Conservation (phyloP, 2,888 invertebrate genomes). For the Drosophila setosimentum region DNA sequence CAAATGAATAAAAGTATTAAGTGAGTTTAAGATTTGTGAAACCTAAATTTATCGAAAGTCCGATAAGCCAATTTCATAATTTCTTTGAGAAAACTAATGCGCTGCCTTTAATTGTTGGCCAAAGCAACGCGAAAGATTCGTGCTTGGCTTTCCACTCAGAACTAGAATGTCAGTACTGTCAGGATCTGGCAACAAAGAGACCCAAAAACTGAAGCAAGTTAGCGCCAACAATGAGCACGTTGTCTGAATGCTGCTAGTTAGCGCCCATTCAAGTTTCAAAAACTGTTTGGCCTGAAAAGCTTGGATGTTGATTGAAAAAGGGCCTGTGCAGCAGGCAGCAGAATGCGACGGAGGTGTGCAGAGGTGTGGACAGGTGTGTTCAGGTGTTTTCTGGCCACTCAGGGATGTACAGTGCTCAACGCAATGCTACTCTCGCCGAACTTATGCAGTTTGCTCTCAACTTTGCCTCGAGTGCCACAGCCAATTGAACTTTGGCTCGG, state of each 20-base stretch:
- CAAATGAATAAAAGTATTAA: not conserved
- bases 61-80: conserved; percentile 34
- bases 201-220: conserved; percentile 23
- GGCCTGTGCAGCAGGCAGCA: not conserved
- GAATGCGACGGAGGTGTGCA: not conserved
- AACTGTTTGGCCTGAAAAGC: conserved; percentile 34
- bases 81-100: conserved; percentile 4
- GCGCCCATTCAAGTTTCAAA: conserved; percentile 47
- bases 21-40: not conserved
- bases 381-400: conserved; percentile 8
- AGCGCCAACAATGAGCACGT: conserved; percentile 55
- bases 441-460: conserved; percentile 35
- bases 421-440: conserved; percentile 17
- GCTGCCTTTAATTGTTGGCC: conserved; percentile 19
- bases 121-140: conserved; percentile 12
- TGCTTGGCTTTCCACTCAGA: conserved; percentile 2
- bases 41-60: not conserved
- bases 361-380: conserved; percentile 9
- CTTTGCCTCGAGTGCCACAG: conserved; percentile 29
- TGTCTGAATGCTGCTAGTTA: conserved; percentile 63
- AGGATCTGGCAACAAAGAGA: conserved; percentile 24
- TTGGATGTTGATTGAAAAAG: conserved; percentile 29
- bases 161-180: not conserved
- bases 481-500: conserved; percentile 44
- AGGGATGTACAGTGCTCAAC: conserved; percentile 2